Base-by-base conservation (phyloP, 2,888 invertebrate genomes). In the Andrena haemorrhoa region DNA sequence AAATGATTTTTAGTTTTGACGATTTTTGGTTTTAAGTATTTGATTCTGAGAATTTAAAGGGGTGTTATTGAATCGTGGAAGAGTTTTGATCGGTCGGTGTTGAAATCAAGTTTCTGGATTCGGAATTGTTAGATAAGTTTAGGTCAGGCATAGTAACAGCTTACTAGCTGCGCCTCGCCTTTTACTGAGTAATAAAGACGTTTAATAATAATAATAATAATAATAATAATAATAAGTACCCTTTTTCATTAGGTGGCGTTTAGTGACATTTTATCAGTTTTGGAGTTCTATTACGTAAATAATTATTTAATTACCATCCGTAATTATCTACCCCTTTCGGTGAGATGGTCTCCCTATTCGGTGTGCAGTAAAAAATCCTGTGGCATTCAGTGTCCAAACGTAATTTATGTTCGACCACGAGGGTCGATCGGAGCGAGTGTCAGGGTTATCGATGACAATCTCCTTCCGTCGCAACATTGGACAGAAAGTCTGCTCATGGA, bases 361-460 rank as follows among this genome's bases (percentile, higher is more conserved):
- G 16, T 1, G n/a, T 4, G 31, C 4, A 49, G 51, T 68, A 56
- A 70, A 68, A 61, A 66, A 64, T 64, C 20, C 23, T 58, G 56
- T 56, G 68, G 41, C 26, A 64, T 29, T 69, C 49, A 64, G 56
- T 41, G 79, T 64, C 75, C 35, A 49, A 69, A 31, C 5, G 6
- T 75, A 75, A 79, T 79, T 79, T 75, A 70, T 79, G 75, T 35
- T 58, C 26, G 64, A 60, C 58, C 58, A 41, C 47, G 29, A 78
- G 63, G 75, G 70, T 65, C 69, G 69, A 75, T 79, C 70, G 65
- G 47, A 56, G 23, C 65, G 10, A 58, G 51, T 60, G 65, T 69
- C 33, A 69, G 69, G 74, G 65, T 79, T 79, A 79, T 79, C 76
- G 71, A 68, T 33, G 23, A 71, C 60, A 20, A 79, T 79, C 75